A percentile compares a stretch with the other conserved stretches of the same genome.
Conservation (phyloP, 2,113 vertebrate species). For the Mionectes macconnelli region DNA sequence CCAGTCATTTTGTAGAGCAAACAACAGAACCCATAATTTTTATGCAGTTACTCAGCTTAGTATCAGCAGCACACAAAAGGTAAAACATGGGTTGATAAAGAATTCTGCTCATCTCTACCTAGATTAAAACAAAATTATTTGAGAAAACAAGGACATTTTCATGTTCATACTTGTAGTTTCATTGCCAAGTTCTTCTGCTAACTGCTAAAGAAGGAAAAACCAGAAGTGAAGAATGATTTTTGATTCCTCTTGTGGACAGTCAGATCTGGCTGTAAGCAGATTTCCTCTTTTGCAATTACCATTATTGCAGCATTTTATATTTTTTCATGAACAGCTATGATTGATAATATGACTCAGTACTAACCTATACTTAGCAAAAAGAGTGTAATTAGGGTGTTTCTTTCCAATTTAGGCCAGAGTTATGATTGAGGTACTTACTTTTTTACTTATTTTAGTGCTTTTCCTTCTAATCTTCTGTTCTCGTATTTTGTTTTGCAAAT, state of each 20-base stretch:
- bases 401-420: not conserved
- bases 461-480: not conserved
- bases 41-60: not conserved
- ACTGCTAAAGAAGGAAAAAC: not conserved
- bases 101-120: not conserved
- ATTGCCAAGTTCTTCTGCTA: not conserved
- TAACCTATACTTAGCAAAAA: slow-evolving; percentile 58
- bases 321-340: slow-evolving; percentile 15
- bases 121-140: not conserved
- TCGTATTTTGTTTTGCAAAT: not conserved
- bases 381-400: slow-evolving; percentile 48
- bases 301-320: slow-evolving; percentile 53
- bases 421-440: not conserved
- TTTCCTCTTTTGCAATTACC: slow-evolving; percentile 25
- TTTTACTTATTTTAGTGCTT: not conserved
- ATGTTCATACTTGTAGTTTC: not conserved
- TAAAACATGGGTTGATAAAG: not conserved
- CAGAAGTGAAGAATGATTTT: not conserved
- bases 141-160: not conserved
- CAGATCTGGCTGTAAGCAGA: not conserved
- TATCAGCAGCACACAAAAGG: not conserved
- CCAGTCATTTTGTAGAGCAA: slow-evolving; percentile 4
- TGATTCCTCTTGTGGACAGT: not conserved
- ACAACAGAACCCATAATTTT: slow-evolving; percentile 19
- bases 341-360: slow-evolving; percentile 34